Conservation (phyloP, 2,113 vertebrate genomes). For the Rhinoderma darwinii region DNA sequence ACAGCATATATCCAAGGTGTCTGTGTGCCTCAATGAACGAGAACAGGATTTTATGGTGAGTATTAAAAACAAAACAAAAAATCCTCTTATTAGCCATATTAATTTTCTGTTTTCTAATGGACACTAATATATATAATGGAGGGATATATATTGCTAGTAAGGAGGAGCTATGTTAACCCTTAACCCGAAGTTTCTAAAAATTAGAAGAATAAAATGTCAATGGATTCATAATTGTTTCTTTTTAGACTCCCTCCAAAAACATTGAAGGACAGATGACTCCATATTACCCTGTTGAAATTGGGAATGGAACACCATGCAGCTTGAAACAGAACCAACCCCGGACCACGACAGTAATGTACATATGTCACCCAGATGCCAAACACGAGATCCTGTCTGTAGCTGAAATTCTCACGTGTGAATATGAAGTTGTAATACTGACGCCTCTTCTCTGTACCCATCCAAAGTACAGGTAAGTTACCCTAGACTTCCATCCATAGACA, state of each 20-base stretch:
- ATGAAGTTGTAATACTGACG: constrained; percentile 95
- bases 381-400: constrained; percentile 96
- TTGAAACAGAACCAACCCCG: constrained; percentile 88
- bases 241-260: constrained; percentile 86
- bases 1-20: no score
- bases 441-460: constrained; percentile 94
- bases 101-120: no score
- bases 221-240: background rate
- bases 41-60: no score
- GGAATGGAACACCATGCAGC: constrained; percentile 91
- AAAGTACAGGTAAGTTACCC: constrained; percentile 85
- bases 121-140: no score
- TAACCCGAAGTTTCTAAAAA: no score
- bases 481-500: background rate
- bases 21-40: no score
- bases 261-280: constrained; percentile 97
- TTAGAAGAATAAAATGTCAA: background rate
- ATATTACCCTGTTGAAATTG: constrained; percentile 89
- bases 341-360: constrained; percentile 87
- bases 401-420: constrained; percentile 96
- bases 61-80: no score
- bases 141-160: no score
- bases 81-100: no score
- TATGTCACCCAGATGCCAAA: constrained; percentile 97
- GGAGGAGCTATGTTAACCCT: no score